These are phyloP conservation scores for Alosa alosa DNA, from an alignment of 2,113 vertebrate genomes.

Conservation along the genomic window DNA sequence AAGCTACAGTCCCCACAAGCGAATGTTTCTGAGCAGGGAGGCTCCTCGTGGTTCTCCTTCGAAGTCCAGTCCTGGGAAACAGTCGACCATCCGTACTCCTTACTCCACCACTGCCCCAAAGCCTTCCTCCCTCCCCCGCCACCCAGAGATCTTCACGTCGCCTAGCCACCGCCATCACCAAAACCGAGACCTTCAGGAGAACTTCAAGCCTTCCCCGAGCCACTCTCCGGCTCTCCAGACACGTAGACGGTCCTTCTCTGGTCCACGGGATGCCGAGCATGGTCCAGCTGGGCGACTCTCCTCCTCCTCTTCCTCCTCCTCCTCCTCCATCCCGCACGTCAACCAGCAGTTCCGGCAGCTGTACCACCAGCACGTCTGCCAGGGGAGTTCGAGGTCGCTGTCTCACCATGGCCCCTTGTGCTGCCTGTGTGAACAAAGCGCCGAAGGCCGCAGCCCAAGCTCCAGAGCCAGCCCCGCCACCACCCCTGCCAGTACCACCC, in stretches of 20 bases:
- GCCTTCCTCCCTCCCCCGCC: background rate
- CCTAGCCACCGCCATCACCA: background rate
- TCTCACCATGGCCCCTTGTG: conserved; percentile 38
- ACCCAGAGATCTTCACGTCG: background rate
- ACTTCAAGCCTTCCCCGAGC: background rate
- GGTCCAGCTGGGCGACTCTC: conserved; percentile 30
- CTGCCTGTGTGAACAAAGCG: conserved; percentile 46
- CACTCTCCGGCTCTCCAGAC: background rate
- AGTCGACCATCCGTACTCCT: background rate
- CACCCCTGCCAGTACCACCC: conserved; percentile 12
- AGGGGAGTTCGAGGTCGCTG: background rate
- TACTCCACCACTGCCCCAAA: background rate
- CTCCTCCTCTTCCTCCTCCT: conserved; percentile 8
- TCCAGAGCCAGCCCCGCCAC: conserved; percentile 4
- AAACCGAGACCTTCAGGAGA: background rate
- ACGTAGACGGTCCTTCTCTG: conserved; percentile 20
- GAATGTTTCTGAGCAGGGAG: background rate
- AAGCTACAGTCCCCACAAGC: background rate
- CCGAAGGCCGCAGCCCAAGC: conserved; percentile 16
- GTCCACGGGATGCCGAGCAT: background rate
- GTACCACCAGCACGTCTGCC: conserved; percentile 64
- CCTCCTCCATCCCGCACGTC: conserved; percentile 11
- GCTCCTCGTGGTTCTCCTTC: background rate
- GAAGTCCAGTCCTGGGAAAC: background rate
- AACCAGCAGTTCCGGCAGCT: conserved; percentile 61